These are phyloP conservation scores for Epizoanthus stellaris DNA, from an alignment of 92 coral and sea anemone species.

Conservation along the genomic window DNA sequence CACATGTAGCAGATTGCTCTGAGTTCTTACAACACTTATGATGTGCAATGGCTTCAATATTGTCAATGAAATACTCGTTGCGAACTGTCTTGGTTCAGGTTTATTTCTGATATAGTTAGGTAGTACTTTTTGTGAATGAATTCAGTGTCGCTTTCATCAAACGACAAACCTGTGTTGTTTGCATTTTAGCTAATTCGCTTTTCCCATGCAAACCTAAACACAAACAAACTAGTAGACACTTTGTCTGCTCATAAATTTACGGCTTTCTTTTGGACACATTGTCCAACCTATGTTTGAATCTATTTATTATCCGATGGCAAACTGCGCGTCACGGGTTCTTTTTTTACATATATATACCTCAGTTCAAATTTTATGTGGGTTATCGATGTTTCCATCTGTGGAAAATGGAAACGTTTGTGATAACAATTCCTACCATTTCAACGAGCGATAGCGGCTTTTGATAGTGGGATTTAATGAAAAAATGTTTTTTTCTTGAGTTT, in stretches of 20 bases:
- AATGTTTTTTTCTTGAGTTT: background rate
- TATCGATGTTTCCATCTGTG: too few species aligned
- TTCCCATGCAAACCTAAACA: background rate
- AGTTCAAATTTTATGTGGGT: too few species aligned
- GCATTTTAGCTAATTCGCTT: conserved; percentile 11
- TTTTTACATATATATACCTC: too few species aligned
- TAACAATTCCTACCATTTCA: background rate
- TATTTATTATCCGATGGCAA: background rate
- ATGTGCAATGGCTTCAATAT: background rate
- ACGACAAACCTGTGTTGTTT: background rate
- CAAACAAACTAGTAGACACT: conserved; percentile 24
- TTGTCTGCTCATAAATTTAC: conserved; percentile 10
- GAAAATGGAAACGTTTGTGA: too few species aligned
- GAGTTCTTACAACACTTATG: background rate
- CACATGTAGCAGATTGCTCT: background rate
- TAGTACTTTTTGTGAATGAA: too few species aligned
- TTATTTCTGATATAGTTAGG: too few species aligned
- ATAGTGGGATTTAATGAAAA: conserved; percentile 2
- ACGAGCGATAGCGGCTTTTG: background rate
- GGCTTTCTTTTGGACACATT: background rate
- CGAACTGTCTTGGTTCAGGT: background rate
- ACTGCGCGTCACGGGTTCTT: background rate
- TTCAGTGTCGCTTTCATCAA: too few species aligned
- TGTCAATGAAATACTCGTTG: background rate
- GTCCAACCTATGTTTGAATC: too few species aligned